Conservation (phyloP, 2,797 vertebrate genomes). For the Tapirus indicus region DNA sequence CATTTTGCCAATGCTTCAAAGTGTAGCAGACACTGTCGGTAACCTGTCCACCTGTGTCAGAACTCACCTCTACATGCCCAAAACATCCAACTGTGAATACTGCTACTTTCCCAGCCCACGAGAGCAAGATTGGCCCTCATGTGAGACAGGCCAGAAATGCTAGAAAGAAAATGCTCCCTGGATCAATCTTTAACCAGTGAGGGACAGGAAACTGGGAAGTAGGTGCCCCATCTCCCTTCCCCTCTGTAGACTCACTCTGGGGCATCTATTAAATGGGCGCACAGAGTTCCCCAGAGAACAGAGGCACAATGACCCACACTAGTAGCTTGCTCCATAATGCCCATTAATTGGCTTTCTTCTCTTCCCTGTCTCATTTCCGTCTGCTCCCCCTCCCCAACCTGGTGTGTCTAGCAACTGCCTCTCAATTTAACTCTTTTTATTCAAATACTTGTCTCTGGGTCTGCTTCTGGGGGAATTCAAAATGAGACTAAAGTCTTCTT, state of each 20-base stretch:
- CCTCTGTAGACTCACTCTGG: not conserved
- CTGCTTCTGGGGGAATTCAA: not conserved
- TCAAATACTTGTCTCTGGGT: not conserved
- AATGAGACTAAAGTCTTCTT: not conserved
- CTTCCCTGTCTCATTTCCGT: not conserved
- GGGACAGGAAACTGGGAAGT: not conserved
- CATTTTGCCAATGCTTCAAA: not conserved
- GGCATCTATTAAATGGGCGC: fast-evolving
- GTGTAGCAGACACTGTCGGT: not conserved
- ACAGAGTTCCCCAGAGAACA: not conserved
- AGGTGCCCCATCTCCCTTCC: not conserved
- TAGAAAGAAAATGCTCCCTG: not conserved
- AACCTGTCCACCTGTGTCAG: not conserved
- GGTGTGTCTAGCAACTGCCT: not conserved
- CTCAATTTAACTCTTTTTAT: not conserved
- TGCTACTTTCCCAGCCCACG: not conserved
- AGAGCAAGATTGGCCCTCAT: not conserved
- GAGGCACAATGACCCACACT: not conserved
- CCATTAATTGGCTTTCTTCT: not conserved
- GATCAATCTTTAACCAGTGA: not conserved
- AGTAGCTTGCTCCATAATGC: not conserved
- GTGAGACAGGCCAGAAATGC: not conserved
- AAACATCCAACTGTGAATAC: not conserved
- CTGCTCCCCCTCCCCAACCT: no score
- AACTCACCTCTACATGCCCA: not conserved